Evolutionary conservation across 2,797 vertebrate species (phyloP), one percentile per base, ranked within the genome.

Genomic region (Cyclura pinguis): DNA sequence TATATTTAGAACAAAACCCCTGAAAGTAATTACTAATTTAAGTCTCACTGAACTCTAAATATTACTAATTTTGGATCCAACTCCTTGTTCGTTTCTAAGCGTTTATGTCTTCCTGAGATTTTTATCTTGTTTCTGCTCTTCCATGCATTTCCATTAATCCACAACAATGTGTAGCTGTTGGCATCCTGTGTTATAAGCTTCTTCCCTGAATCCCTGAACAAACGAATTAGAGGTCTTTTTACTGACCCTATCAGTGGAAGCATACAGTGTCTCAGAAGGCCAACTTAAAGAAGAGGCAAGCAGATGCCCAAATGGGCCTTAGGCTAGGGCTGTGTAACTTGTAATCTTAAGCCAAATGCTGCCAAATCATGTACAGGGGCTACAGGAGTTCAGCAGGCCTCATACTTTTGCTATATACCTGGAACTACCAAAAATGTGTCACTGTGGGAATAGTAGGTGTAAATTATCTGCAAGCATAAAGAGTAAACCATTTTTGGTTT

Each of bases 1-100:
- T 24, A 77, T 47, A 77, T 24, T 77, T 59, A 86, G 35, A 80
- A 24, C n/a, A 47, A 55, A 47, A 7, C 27, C 22, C 12, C 20
- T 18, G 16, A 77, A 77, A 77, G 32, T 55, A 77, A 86, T 32
- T 59, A 62, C 55, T 62, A 38, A 32, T 22, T 67, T 67, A 67
- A 67, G 24, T 67, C 24, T 67, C 64, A 67, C 2, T 67, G 64
- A 80, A 80, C 2, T 55, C 14, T 55, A 81, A 55, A 57, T 35
- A n/a, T 16, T 7, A n/a, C 6, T 83, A 38, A 27, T 20, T 62
- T 27, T 64, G 59, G 57, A 59, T 38, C 24, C 2, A 85, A 90
- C 90, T 89, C 80, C 57, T 74, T 72, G 32, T 84, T 89, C 80
- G 85, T 87, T 94, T 92, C 84, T 88, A 90, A 90, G 42, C 14